Conservation (phyloP, 2,888 invertebrate species). For the Thymelicus lineola region DNA sequence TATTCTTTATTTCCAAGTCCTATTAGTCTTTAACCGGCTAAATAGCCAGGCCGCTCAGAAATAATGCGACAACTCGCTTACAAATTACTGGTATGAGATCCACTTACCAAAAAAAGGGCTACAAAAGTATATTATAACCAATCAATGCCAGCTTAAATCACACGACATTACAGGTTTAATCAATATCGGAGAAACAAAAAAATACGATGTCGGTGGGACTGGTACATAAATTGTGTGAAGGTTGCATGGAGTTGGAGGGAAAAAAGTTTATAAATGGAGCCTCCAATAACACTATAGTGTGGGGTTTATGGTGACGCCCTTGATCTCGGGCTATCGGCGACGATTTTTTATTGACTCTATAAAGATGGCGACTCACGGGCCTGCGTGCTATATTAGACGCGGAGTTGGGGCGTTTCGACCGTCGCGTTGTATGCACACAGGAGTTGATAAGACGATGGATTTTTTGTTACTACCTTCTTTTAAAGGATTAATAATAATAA, state of each 20-base stretch:
- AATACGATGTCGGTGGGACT: conserved; percentile 60
- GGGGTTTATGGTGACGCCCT: conserved; percentile 78
- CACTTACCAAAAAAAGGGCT: conserved; percentile 40
- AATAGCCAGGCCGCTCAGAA: conserved; percentile 5
- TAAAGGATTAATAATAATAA: too few relatives aligned
- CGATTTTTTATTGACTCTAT: conserved; percentile 68
- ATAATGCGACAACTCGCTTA: conserved; percentile 23
- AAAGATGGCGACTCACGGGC: conserved; percentile 67
- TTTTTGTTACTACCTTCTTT: too few relatives aligned
- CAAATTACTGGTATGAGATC: conserved; percentile 33
- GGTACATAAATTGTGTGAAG: conserved; percentile 74
- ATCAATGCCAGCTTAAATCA: conserved; percentile 65
- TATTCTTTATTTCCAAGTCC: background rate
- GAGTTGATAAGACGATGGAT: background rate
- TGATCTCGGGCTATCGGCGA: conserved; percentile 72
- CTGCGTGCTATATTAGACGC: conserved; percentile 44
- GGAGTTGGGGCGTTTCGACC: background rate
- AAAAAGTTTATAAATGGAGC: conserved; percentile 72
- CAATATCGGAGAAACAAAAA: conserved; percentile 56
- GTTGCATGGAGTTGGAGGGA: conserved; percentile 56
- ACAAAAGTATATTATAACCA: conserved; percentile 59
- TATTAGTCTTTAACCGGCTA: conserved; percentile 18
- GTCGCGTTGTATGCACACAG: conserved; percentile 1
- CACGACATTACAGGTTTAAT: conserved; percentile 52
- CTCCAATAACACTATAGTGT: conserved; percentile 80